phyloP scores from a whole-genome alignment of 2,797 vertebrate genomes.

The Muscicapa comitata region DNA sequence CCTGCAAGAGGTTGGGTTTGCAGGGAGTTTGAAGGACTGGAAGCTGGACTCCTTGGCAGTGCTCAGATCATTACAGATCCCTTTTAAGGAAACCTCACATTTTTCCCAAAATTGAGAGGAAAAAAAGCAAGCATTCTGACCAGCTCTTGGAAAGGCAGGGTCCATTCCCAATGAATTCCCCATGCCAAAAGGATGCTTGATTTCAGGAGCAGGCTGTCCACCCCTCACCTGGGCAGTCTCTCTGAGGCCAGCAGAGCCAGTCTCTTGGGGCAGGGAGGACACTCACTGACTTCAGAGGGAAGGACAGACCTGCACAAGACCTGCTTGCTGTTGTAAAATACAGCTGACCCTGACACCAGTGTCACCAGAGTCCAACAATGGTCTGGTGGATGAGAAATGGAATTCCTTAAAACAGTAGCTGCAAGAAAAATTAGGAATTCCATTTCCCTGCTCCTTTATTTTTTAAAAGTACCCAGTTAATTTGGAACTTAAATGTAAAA shows the following conservation, averaged over 20 bases:
- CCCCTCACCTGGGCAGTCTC: background rate
- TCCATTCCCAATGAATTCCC: background rate
- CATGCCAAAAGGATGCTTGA: background rate
- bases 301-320: background rate
- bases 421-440: background rate
- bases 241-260: background rate
- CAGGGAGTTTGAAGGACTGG: background rate
- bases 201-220: background rate
- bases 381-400: background rate
- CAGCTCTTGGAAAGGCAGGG: background rate
- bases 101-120: background rate
- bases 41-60: background rate
- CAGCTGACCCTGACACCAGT: background rate
- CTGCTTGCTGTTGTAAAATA: background rate
- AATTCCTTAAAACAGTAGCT: background rate
- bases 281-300: background rate
- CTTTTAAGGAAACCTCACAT: background rate
- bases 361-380: background rate
- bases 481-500: background rate
- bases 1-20: background rate
- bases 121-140: background rate
- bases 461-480: background rate
- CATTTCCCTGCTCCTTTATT: background rate
- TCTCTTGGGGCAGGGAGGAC: background rate
- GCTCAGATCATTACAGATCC: background rate